Base-by-base conservation (phyloP, 2,113 vertebrate genomes). In the Origma solitaria region DNA sequence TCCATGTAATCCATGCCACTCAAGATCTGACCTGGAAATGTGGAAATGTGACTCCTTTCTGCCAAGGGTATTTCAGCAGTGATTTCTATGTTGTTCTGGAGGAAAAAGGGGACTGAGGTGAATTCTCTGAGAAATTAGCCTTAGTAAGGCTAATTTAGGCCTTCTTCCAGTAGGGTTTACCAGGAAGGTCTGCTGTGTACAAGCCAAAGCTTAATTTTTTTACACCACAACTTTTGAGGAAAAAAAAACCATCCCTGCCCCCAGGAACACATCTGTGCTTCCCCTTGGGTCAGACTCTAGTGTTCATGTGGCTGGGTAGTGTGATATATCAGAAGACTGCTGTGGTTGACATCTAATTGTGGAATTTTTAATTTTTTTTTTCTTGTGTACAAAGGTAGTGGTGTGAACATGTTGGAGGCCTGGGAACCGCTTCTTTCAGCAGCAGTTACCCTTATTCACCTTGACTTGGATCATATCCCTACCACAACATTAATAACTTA, bases 351-450 rank as follows among this genome's bases (percentile, higher is more conserved):
- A 57, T 68, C 60, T 89, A 91, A 87, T 49, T 51, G 69, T 81
- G 60, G 47, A 73, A 35, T 81, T 77, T 78, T 56, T 4, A n/a
- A 22, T n/a, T 31, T 6, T 8, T 22, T 33, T 23, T 27, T 15
- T 4, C 33, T 57, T 62, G 56, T 60, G 44, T 44, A 64, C 40
- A 78, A 35, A 91, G 65, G 60, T 66, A 42, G 33, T 78, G 77
- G 60, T 89, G 81, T 84, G 84, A 95, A 91, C 73, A 68, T 58
- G 92, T 82, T 79, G 77, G 38, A 92, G 65, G 87, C 81, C 61
- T 95, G 93, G 82, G 93, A 96, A 96, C 60, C 77, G n/a, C 53
- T 92, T 81, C 25, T 78, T 95, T 93, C 75, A 49, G 73, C 89
- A 92, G 81, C 61, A 94, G 51, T 84, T 89, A 76, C 77, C 81